A percentile compares a stretch with the other conserved stretches of the same genome.
Evolutionary conservation across 2,113 vertebrate species (phyloP).

Genomic region (Mustela nigripes): DNA sequence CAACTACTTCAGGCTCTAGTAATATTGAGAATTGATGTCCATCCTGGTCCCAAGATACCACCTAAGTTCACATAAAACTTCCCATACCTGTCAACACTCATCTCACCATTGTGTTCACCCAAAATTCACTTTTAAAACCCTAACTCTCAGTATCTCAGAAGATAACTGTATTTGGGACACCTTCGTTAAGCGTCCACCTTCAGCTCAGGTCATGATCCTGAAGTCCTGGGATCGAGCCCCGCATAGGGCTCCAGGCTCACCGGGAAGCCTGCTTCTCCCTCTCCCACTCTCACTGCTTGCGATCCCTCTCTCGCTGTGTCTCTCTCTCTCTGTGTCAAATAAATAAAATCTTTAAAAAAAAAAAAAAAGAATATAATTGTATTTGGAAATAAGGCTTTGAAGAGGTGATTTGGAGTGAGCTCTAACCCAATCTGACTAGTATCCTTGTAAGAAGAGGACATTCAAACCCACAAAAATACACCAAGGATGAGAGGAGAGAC

Average conservation of each 20-base stretch:
- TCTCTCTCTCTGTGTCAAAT: too few species aligned
- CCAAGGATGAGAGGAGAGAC: background rate
- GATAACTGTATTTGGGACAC: background rate
- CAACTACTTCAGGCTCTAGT: background rate
- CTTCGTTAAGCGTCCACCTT: too few species aligned
- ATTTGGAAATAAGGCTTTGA: background rate
- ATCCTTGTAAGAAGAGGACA: background rate
- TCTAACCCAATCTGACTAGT: background rate
- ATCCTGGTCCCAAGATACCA: background rate
- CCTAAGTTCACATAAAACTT: conserved; percentile 29
- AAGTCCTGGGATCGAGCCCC: too few species aligned
- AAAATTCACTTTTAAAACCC: background rate
- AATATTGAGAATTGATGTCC: background rate
- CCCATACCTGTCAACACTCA: background rate
- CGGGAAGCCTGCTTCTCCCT: too few species aligned
- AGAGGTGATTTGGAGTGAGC: background rate
- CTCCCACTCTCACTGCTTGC: too few species aligned
- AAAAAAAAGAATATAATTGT: background rate
- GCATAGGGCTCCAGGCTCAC: too few species aligned
- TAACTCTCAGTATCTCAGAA: background rate
- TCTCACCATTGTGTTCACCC: background rate
- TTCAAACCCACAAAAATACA: background rate
- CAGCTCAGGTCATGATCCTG: too few species aligned
- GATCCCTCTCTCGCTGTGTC: too few species aligned
- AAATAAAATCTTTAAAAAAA: too few species aligned